Conservation (phyloP, 2,888 invertebrate species). For the Volucella zonaria region DNA sequence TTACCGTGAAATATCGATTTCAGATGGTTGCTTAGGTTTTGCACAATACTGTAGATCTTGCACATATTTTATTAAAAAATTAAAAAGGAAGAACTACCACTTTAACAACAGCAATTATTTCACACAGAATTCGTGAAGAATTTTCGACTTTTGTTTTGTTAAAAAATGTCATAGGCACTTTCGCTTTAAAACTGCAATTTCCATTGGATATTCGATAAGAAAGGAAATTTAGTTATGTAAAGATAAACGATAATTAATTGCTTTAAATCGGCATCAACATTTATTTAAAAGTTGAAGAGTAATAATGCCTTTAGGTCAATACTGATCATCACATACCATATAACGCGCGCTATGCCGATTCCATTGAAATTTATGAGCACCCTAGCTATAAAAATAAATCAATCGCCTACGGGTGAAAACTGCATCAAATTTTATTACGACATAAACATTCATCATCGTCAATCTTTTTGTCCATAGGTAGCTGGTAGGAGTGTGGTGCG, state of each 20-base stretch:
- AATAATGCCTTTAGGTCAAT: slow-evolving; percentile 2
- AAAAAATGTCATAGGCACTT: too few species aligned
- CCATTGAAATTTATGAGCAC: slow-evolving; percentile 34
- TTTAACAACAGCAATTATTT: too few species aligned
- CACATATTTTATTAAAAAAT: too few species aligned
- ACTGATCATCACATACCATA: slow-evolving; percentile 10
- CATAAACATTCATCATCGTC: slow-evolving; percentile 58
- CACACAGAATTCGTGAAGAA: too few species aligned
- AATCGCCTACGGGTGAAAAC: slow-evolving; percentile 26
- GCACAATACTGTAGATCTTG: too few species aligned
- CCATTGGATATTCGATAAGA: too few species aligned
- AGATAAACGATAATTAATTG: neutral
- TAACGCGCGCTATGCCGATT: slow-evolving; percentile 34
- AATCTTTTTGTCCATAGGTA: neutral
- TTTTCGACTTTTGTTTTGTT: too few species aligned
- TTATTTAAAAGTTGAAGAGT: slow-evolving; percentile 9
- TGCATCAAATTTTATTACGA: slow-evolving; percentile 54
- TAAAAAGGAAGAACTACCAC: too few species aligned
- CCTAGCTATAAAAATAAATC: slow-evolving; percentile 34
- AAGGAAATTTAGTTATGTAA: too few species aligned
- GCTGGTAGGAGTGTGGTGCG: neutral
- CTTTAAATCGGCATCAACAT: slow-evolving; percentile 7
- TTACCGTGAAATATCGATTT: too few species aligned
- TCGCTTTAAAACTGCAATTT: too few species aligned
- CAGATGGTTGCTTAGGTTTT: too few species aligned